These are phyloP conservation scores for Nephrotoma guestfalica DNA, from an alignment of 2,888 invertebrate species.

Conservation along the genomic window DNA sequence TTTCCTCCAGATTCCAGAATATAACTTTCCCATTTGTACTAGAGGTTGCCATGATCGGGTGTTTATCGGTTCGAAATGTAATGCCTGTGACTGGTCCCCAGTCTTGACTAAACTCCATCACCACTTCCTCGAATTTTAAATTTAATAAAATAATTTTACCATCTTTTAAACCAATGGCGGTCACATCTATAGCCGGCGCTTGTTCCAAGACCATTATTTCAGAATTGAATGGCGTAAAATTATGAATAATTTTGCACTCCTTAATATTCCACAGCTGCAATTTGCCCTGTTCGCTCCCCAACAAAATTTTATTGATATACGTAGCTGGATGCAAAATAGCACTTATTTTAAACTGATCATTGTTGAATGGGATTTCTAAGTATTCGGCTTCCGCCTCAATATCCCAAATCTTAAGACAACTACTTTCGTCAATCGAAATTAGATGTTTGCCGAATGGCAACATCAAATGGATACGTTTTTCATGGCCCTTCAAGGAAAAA, in stretches of 20 bases:
- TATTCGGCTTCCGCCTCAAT: slow-evolving; percentile 56
- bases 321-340: slow-evolving; percentile 84
- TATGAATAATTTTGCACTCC: slow-evolving; percentile 56
- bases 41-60: slow-evolving; percentile 74
- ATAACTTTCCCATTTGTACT: slow-evolving; percentile 73
- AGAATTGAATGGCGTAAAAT: slow-evolving; percentile 59
- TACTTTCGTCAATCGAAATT: slow-evolving; percentile 67
- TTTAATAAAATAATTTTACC: slow-evolving; percentile 80
- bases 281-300: slow-evolving; percentile 73
- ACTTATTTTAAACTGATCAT: slow-evolving; percentile 58
- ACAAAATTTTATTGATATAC: slow-evolving; percentile 83
- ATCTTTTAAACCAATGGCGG: slow-evolving; percentile 70
- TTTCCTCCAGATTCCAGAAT: slow-evolving; percentile 84
- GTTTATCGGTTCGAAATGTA: slow-evolving; percentile 74
- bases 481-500: slow-evolving; percentile 66
- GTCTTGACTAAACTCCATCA: slow-evolving; percentile 80
- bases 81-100: slow-evolving; percentile 79
- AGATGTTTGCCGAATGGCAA: slow-evolving; percentile 78
- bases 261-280: slow-evolving; percentile 86
- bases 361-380: slow-evolving; percentile 52
- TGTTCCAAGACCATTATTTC: slow-evolving; percentile 63
- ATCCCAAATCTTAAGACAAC: slow-evolving; percentile 70
- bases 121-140: slow-evolving; percentile 63
- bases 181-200: slow-evolving; percentile 84
- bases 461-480: slow-evolving; percentile 53